phyloP scores from a whole-genome alignment of 2,888 invertebrate genomes.

The Drosophila percnosoma region DNA sequence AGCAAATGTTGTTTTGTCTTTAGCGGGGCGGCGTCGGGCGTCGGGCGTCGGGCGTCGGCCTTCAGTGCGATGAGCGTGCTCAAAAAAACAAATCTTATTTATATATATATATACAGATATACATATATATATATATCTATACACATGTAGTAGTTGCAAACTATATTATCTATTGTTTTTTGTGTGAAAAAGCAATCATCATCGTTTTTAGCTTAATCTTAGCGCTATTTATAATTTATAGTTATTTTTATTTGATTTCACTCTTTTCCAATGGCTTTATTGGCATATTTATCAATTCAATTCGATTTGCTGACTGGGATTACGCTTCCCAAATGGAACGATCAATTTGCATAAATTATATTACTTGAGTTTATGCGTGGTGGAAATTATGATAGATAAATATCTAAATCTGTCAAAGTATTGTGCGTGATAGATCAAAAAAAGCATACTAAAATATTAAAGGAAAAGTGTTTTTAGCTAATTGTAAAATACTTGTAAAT shows the following conservation, averaged over 20 bases:
- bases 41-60: constrained; percentile 24
- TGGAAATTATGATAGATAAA: background rate
- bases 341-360: constrained; percentile 12
- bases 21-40: constrained; percentile 15
- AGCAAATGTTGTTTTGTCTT: constrained; percentile 28
- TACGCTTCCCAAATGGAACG: background rate
- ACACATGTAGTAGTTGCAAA: constrained; percentile 35
- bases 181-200: constrained; percentile 25
- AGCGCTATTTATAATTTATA: constrained; percentile 62
- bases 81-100: constrained; percentile 49
- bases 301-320: constrained; percentile 27
- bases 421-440: constrained; percentile 8
- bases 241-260: constrained; percentile 58
- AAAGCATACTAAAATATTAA: background rate
- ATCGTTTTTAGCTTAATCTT: constrained; percentile 61
- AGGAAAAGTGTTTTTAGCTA: background rate
- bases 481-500: background rate
- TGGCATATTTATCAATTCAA: constrained; percentile 21
- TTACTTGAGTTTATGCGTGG: constrained; percentile 12
- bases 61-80: constrained; percentile 71
- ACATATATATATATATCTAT: constrained; percentile 1
- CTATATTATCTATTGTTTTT: constrained; percentile 42
- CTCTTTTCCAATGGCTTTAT: constrained; percentile 23
- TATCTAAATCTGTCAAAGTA: constrained; percentile 2
- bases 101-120: constrained; percentile 32